Conservation (phyloP, 2,113 vertebrate genomes). For the Phrynosoma blainvillii region DNA sequence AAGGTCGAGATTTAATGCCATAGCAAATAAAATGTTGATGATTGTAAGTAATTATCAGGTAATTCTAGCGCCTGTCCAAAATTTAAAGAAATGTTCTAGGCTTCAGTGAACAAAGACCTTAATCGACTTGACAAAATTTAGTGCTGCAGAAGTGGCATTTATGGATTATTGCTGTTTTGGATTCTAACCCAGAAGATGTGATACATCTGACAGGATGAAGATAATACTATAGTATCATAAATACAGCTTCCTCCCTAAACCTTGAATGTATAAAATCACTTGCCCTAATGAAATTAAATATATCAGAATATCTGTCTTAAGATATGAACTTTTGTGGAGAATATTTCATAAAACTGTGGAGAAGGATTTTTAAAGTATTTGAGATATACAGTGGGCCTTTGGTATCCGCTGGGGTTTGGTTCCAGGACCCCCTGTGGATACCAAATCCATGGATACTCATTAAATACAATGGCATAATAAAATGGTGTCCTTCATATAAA, state of each 20-base stretch:
- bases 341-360: neutral
- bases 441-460: too few relatives aligned
- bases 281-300: neutral
- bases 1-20: slow-evolving; percentile 54
- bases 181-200: slow-evolving; percentile 7
- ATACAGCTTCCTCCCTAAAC: neutral
- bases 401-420: too few relatives aligned
- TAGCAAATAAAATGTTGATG: slow-evolving; percentile 50
- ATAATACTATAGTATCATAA: neutral
- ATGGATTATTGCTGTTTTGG: slow-evolving; percentile 28
- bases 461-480: too few relatives aligned
- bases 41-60: slow-evolving; percentile 8
- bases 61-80: slow-evolving; percentile 17
- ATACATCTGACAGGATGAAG: slow-evolving; percentile 5
- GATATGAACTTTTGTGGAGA: neutral
- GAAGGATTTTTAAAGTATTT: neutral
- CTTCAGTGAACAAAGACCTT: slow-evolving; percentile 13
- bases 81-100: slow-evolving; percentile 26
- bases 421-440: too few relatives aligned
- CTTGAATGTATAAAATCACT: neutral
- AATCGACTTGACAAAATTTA: slow-evolving; percentile 26
- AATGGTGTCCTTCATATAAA: too few relatives aligned
- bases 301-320: neutral
- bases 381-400: neutral
- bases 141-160: slow-evolving; percentile 17